Percentiles rank a stretch among this genome's conserved stretches.
These are phyloP conservation scores for Pyrgus malvae DNA, from an alignment of 2,888 invertebrate genomes.

Conservation along the genomic window DNA sequence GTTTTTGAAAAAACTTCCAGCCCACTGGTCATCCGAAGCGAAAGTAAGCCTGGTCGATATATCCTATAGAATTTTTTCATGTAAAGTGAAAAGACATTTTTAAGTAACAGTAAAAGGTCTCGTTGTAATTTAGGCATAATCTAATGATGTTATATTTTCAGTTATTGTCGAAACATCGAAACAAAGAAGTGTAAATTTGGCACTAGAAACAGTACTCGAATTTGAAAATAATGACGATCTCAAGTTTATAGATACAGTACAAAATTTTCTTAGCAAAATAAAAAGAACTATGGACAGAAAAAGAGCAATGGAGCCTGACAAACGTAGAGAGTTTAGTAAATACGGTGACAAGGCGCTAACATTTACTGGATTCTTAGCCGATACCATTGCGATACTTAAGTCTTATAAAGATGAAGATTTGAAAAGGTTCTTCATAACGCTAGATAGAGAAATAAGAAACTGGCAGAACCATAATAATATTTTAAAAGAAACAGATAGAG, in stretches of 20 bases:
- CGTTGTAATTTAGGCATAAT: too few species aligned
- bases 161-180: conserved; percentile 20
- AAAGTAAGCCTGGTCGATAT: too few species aligned
- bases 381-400: conserved; percentile 36
- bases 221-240: conserved; percentile 47
- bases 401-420: conserved; percentile 47
- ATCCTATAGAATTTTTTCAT: too few species aligned
- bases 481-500: conserved; percentile 38
- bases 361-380: conserved; percentile 40
- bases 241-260: conserved; percentile 44
- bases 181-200: conserved; percentile 50
- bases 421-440: conserved; percentile 38
- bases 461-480: conserved; percentile 45
- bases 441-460: conserved; percentile 46
- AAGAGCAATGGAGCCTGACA: neutral
- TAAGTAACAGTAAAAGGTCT: too few species aligned
- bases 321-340: neutral
- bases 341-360: conserved; percentile 19
- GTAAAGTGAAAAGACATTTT: too few species aligned
- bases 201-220: conserved; percentile 54
- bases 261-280: conserved; percentile 44
- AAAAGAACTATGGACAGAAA: conserved; percentile 35
- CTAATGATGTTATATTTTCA: neutral
- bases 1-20: too few species aligned
- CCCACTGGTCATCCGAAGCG: too few species aligned